Base-by-base conservation (phyloP, 2,113 vertebrate species). In the Periophthalmodon schlosseri region DNA sequence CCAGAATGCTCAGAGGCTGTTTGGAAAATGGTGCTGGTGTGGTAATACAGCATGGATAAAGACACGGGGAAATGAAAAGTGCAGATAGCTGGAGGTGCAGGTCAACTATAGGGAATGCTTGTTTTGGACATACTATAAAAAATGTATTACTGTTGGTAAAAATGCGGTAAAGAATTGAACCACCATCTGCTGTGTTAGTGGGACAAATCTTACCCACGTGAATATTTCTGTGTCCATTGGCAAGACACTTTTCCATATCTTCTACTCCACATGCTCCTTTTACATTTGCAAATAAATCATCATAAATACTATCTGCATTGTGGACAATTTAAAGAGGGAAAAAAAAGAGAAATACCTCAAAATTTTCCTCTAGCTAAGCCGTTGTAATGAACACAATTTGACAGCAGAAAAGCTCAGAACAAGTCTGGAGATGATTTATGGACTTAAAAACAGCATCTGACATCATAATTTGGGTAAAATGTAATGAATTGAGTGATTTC, bases 21-120 rank as follows among this genome's bases (percentile, higher is more conserved):
- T 67, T 46, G 20, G 34, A 21, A 63, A 74, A 69, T 69, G 56
- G 67, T 77, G 80, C 63, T 65, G 20, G 33, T 65, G 33, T 28
- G 28, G 15, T 36, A 9, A 14, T 28, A 15, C 23, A n/a, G 20
- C 49, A 52, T 52, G 49, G 24, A 64, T 36, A 33, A 5, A 36
- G 33, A 64, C 8, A 39, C 2, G 8, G 18, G 9, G 4, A 44
- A 65, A 36, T 39, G 60, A 33, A 34, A 34, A 16, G 24, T 10
- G 39, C 39, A 44, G 3, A 33, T 18, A 33, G 58, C 5, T 33
- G 23, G 9, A 60, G 23, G 24, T 60, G 57, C 23, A 60, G 23
- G 12, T 60, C 57, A 28, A 15, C 56, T 56, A 8, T 28, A 60
- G 11, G n/a, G 57, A 24, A 28, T 60, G 11, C 24, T 28, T 28